Percentiles rank a stretch among this genome's conserved stretches.
These are phyloP conservation scores for Sitodiplosis mosellana DNA, from an alignment of 1,140 invertebrate species.

Conservation along the genomic window DNA sequence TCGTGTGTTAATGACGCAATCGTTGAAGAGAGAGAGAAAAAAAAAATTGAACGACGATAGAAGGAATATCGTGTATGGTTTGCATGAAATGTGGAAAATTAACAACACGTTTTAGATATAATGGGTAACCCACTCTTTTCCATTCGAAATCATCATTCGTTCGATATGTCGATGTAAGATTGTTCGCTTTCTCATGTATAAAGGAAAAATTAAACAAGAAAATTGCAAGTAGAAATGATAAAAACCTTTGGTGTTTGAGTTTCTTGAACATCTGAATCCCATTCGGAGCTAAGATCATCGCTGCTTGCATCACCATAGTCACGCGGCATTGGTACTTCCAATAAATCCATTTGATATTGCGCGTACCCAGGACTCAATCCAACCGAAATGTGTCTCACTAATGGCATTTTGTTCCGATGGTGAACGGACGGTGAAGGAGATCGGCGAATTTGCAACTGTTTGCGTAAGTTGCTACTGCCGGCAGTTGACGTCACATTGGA, in stretches of 20 bases:
- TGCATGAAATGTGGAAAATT: background rate
- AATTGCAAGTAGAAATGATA: background rate
- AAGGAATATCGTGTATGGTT: too few species aligned
- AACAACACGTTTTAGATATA: too few species aligned
- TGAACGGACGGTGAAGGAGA: conserved; percentile 15
- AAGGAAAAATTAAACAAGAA: background rate
- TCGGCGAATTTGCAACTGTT: conserved; percentile 7
- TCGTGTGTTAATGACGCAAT: too few species aligned
- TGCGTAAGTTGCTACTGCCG: background rate
- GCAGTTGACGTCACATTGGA: background rate
- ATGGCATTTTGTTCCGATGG: conserved; percentile 4
- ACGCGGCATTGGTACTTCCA: conserved; percentile 46
- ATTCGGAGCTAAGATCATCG: conserved; percentile 75
- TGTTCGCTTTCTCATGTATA: background rate
- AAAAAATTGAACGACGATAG: too few species aligned
- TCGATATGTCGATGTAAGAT: background rate
- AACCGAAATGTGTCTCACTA: conserved; percentile 11
- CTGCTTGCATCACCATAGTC: conserved; percentile 72
- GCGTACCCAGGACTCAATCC: conserved; percentile 46
- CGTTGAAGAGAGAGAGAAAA: too few species aligned
- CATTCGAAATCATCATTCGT: too few species aligned
- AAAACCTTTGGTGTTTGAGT: conserved; percentile 20
- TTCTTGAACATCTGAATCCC: conserved; percentile 62
- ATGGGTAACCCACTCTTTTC: background rate
- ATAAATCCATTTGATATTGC: conserved; percentile 53